A percentile compares a stretch with the other conserved stretches of the same genome.
These are phyloP conservation scores for Saccostrea cuccullata DNA, from an alignment of 1,140 invertebrate species.

Conservation along the genomic window DNA sequence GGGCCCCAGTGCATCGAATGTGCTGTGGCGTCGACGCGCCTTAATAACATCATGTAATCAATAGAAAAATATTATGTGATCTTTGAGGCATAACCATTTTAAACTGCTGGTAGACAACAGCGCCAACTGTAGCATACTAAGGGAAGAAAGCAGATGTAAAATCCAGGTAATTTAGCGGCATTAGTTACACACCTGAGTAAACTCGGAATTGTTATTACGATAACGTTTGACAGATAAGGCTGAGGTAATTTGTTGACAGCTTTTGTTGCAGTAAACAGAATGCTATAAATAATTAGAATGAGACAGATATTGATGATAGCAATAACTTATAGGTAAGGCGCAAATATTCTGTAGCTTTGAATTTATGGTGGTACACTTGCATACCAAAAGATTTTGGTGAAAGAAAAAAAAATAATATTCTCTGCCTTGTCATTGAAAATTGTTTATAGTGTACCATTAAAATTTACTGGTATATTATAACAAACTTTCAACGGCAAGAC, in stretches of 20 bases:
- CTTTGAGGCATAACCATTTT: not conserved
- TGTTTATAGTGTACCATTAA: too few relatives aligned
- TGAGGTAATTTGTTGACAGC: constrained; percentile 10
- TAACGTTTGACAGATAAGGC: not conserved
- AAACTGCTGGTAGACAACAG: not conserved
- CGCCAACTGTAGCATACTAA: not conserved
- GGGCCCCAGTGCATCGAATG: not conserved
- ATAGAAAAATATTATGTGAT: not conserved
- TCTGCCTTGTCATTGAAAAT: too few relatives aligned
- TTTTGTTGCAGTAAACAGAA: constrained; percentile 1
- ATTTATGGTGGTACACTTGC: too few relatives aligned
- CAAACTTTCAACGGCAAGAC: too few relatives aligned
- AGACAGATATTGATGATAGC: too few relatives aligned
- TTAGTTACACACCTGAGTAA: constrained; percentile 28
- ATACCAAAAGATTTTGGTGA: too few relatives aligned
- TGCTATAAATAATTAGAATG: not conserved
- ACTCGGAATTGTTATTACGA: not conserved
- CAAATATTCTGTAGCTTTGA: too few relatives aligned
- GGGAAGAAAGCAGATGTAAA: not conserved
- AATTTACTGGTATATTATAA: too few relatives aligned
- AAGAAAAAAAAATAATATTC: too few relatives aligned
- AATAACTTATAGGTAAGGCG: too few relatives aligned
- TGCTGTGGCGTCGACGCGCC: not conserved
- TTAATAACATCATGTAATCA: not conserved
- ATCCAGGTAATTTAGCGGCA: not conserved